Evolutionary conservation across 1,140 invertebrate genomes (phyloP), one percentile per base, ranked within the genome.

Genomic region (Kradibia gibbosae): DNA sequence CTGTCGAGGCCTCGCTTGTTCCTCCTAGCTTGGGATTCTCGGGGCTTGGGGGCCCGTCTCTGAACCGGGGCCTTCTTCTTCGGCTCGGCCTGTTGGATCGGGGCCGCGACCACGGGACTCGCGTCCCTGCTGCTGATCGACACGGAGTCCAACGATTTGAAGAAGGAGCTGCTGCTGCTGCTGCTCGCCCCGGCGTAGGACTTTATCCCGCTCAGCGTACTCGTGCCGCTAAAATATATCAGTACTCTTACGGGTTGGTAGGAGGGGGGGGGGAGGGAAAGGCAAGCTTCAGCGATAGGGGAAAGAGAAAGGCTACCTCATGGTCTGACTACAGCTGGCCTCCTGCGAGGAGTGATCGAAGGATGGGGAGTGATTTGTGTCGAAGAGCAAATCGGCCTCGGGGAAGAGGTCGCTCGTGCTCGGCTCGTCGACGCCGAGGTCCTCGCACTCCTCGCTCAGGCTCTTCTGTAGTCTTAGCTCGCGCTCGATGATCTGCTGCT

Each of bases 371-470:
- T 92, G 91, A 85, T 92, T 92, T 0, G 90, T 89, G 82, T 94
- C 94, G 84, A 95, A 94, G 28, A 95, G 87, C 45, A 95, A 85
- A 85, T 95, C 95, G 0, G 95, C 95, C 83, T 95, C 95, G 1
- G 95, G 95, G 88, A 95, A 95, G 39, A 95, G 88, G 85, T 96
- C 95, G 80, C 94, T 95, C 0, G 95, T 94, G 62, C 94, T 95
- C 0, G 95, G 95, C 55, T 95, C 95, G 83, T 95, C 95, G 15
- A 96, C 95, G 20, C 95, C 95, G 3, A 95, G 88, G 86, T 95
- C 95, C 85, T 95, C 94, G 87, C 94, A 95, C 86, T 96, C 95
- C 85, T 95, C 95, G 0, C 94, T 95, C 10, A 95, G 87, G 48
- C 94, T 95, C 87, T 95, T 95, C 89, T 95, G 93, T 3, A 93